Base-by-base conservation (phyloP, 2,113 vertebrate genomes). In the Ochotona princeps region DNA sequence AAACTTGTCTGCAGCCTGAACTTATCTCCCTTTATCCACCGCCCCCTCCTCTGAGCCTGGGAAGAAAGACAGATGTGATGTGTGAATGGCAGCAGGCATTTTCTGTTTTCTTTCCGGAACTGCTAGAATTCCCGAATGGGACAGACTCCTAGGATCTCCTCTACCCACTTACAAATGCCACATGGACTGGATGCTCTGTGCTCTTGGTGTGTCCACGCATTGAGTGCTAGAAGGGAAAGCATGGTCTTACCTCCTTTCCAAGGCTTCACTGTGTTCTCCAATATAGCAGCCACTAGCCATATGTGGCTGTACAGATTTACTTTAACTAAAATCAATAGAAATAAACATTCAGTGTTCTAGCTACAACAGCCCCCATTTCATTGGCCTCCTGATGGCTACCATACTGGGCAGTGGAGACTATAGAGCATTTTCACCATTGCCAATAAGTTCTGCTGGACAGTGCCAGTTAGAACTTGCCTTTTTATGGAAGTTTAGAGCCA, bases 251-350 rank as follows among this genome's bases (percentile, higher is more conserved):
- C 75, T 76, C 70, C 51, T 72, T 30, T 57, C 74, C 30, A 82
- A 12, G 23, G 32, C n/a, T 67, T n/a, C 57, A 38, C 67, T n/a
- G 2, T 32, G 13, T 57, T 63, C 51, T 90, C 61, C 70, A 44
- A 0, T 11, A 25, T 15, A 60, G 65, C 54, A 23, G 83, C 75
- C 70, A 73, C 26, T 32, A 69, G 86, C 83, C 49, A 47, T 26
- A 7, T 13, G 66, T 74, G 30, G 13, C 87, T 44, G 51, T 49
- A 67, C 86, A 92, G 74, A 79, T 90, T 73, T 81, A 83, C 79
- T 76, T 92, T 61, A 78, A 69, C 67, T 91, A 57, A 85, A 70
- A 74, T 28, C 72, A 75, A 69, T 87, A 84, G 69, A 73, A 79
- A 90, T 44, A 21, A 87, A 89, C 63, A 60, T 69, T 65, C 63